Base-by-base conservation (phyloP, 2,888 invertebrate species). In the Chrysolina oricalcia region DNA sequence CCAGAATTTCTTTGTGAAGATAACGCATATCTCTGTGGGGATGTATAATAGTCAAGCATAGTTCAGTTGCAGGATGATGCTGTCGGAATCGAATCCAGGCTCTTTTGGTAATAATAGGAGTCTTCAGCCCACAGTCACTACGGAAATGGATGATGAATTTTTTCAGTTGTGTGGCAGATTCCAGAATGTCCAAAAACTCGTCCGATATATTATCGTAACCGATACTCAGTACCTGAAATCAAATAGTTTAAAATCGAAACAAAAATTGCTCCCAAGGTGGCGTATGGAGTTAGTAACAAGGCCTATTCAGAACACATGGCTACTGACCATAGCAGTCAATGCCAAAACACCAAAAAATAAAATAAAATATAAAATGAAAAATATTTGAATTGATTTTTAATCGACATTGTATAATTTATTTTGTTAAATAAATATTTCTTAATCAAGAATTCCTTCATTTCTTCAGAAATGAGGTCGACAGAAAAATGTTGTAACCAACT, bases 141-240 rank as follows among this genome's bases (percentile, higher is more conserved):
- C 94, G 94, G 64, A 95, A 90, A 84, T 94, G 94, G 78, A 95
- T 91, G 74, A 93, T 90, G 43, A 95, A 89, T 82, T 92, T 91
- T 81, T 92, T 90, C 65, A 93, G 86, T 21, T 90, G 86, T 68
- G 85, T 85, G 10, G 86, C 83, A 43, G 80, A 81, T 72, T 85
- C 79, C 74, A 89, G 81, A 65, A 84, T 83, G 64, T 85, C 81
- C 77, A 92, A 85, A 63, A 92, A 87, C 56, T 85, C 84, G 84
- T 92, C 90, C 53, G 88, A 90, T 19, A 91, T 85, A 82, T 90
- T 90, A 83, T 92, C 91, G 79, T 91, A 91, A 85, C 92, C 92
- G 81, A 92, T 86, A 80, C 91, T 91, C 78, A 92, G 87, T 71
- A 90, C 87, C 89, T 90, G 78, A 56, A 82, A 50, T 27, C 1